These are phyloP conservation scores for Bugulina stolonifera DNA, from an alignment of 2,888 invertebrate genomes.

Conservation along the genomic window DNA sequence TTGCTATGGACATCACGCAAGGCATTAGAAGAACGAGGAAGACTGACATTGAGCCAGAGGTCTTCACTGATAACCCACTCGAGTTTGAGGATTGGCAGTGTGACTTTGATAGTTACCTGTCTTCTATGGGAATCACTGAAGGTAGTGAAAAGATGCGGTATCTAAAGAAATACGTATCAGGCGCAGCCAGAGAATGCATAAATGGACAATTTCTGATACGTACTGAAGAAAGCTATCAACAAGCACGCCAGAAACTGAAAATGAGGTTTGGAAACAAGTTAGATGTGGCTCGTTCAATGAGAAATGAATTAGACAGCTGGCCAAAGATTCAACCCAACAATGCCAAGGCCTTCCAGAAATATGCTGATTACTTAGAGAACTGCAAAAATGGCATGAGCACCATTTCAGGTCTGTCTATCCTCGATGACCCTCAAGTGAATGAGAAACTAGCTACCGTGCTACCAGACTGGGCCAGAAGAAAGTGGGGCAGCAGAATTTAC, in stretches of 20 bases:
- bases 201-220: not conserved
- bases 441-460: not conserved
- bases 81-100: not conserved
- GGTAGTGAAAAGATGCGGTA: not conserved
- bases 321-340: not conserved
- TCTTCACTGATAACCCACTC: not conserved
- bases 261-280: not conserved
- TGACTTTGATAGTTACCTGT: not conserved
- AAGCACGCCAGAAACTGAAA: not conserved
- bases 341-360: not conserved
- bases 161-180: not conserved
- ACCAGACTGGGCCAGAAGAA: not conserved
- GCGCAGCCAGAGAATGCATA: not conserved
- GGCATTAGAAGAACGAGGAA: not conserved
- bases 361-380: not conserved
- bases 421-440: not conserved
- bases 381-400: not conserved
- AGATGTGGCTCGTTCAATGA: not conserved
- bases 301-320: conserved; percentile 1
- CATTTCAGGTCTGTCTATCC: not conserved
- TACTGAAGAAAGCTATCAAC: not conserved
- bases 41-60: not conserved
- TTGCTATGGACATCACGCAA: not conserved
- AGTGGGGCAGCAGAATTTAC: not conserved
- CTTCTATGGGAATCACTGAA: not conserved